Evolutionary conservation across 2,888 invertebrate species (phyloP).

Genomic region (Rhorus exstirpatorius): DNA sequence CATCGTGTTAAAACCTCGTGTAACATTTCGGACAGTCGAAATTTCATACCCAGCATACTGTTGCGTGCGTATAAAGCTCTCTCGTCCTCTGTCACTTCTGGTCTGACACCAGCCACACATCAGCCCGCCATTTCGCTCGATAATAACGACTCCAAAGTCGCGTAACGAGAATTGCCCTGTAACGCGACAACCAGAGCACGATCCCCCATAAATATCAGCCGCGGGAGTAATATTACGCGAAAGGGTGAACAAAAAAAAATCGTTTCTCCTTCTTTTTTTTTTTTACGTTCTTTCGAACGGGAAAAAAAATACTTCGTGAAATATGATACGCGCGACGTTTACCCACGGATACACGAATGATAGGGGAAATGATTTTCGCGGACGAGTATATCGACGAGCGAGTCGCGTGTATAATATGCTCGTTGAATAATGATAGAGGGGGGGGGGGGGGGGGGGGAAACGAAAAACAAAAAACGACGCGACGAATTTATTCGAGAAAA

Average conservation of each 20-base stretch:
- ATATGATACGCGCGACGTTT: slow-evolving; percentile 13
- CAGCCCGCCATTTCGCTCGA: slow-evolving; percentile 1
- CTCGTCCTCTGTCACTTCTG: slow-evolving; percentile 47
- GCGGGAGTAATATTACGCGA: neutral
- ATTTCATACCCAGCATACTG: slow-evolving; percentile 29
- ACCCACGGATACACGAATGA: neutral
- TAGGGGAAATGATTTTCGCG: slow-evolving; percentile 28
- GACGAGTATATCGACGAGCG: slow-evolving; percentile 48
- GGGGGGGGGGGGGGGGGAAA: neutral
- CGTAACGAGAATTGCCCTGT: slow-evolving; percentile 42
- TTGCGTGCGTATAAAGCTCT: slow-evolving; percentile 2
- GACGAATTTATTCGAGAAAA: slow-evolving; percentile 52
- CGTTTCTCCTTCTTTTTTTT: neutral
- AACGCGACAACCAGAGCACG: slow-evolving; percentile 36
- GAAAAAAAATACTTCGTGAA: slow-evolving; percentile 23
- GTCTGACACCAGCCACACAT: slow-evolving; percentile 41
- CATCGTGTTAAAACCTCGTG: slow-evolving; percentile 53
- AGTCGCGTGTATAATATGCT: slow-evolving; percentile 2
- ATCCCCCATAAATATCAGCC: slow-evolving; percentile 50
- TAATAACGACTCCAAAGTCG: slow-evolving; percentile 50
- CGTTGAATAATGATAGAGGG: slow-evolving; percentile 56
- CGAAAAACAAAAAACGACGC: neutral
- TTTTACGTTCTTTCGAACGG: too few species aligned
- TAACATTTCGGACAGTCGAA: slow-evolving; percentile 20
- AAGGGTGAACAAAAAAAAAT: neutral